Evolutionary conservation across 2,888 invertebrate genomes (phyloP).

Genomic region (Mesoligia furuncula): DNA sequence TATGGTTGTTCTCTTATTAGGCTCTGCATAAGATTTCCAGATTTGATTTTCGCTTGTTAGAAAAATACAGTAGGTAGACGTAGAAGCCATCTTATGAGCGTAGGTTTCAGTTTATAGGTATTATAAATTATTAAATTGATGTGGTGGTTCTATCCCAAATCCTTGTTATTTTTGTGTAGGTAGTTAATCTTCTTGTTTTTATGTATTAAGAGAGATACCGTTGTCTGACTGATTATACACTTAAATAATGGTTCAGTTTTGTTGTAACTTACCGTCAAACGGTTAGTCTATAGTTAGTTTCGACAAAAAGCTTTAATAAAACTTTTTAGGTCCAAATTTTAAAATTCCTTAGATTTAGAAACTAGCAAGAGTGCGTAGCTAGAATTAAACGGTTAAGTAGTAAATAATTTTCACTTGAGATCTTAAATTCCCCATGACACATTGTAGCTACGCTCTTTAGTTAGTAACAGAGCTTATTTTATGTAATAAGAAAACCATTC

Average conservation of each 20-base stretch:
- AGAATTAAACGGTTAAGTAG: neutral
- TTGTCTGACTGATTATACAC: slow-evolving; percentile 19
- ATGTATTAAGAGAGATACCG: slow-evolving; percentile 15
- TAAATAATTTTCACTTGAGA: neutral
- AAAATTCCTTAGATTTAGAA: slow-evolving; percentile 3
- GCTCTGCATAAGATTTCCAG: slow-evolving; percentile 2
- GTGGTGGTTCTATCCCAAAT: slow-evolving; percentile 8
- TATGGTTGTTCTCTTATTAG: neutral
- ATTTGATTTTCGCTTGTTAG: slow-evolving; percentile 16
- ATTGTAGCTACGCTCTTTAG: slow-evolving; percentile 13
- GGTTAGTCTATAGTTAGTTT: slow-evolving; percentile 34
- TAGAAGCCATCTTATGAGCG: neutral
- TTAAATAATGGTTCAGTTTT: neutral
- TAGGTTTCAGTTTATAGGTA: neutral
- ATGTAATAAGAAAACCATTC: slow-evolving; percentile 4
- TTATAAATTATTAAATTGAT: neutral
- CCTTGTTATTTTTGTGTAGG: neutral
- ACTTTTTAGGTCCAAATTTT: slow-evolving; percentile 36
- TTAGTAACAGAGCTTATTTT: slow-evolving; percentile 42
- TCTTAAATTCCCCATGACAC: neutral
- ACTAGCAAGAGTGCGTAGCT: slow-evolving; percentile 8
- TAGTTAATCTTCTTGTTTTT: neutral
- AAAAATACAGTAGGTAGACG: neutral
- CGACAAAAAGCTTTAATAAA: slow-evolving; percentile 37
- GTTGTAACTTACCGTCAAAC: slow-evolving; percentile 37